These are phyloP conservation scores for Emmelina monodactyla DNA, from an alignment of 2,888 invertebrate genomes.

Conservation along the genomic window DNA sequence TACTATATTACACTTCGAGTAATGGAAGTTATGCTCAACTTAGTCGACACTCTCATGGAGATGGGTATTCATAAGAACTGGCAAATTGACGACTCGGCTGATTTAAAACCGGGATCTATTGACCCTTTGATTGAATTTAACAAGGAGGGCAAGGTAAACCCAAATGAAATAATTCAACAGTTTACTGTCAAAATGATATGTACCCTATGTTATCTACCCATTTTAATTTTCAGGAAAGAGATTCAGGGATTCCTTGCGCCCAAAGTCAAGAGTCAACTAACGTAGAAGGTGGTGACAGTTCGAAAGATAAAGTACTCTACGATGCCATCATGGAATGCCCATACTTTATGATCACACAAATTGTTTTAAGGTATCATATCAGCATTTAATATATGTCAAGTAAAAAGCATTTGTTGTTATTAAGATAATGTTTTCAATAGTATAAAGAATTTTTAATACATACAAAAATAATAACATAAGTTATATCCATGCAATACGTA, in stretches of 20 bases:
- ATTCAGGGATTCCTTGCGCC: constrained; percentile 52
- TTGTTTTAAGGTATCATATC: constrained; percentile 59
- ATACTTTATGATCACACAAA: constrained; percentile 78
- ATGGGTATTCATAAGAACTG: constrained; percentile 80
- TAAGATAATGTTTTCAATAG: too few relatives aligned
- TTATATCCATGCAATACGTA: background rate
- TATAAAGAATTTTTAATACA: background rate
- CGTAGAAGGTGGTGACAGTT: constrained; percentile 46
- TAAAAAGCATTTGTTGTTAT: too few relatives aligned
- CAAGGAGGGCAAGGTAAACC: constrained; percentile 32
- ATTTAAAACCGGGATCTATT: constrained; percentile 41
- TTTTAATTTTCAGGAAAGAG: constrained; percentile 35
- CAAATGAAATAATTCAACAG: too few relatives aligned
- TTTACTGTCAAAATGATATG: background rate
- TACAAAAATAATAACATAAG: background rate
- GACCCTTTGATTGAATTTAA: constrained; percentile 45
- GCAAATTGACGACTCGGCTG: constrained; percentile 34
- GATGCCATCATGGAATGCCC: constrained; percentile 64
- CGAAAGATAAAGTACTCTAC: constrained; percentile 41
- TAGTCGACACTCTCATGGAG: constrained; percentile 91
- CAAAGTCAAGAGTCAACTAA: constrained; percentile 60
- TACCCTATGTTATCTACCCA: background rate
- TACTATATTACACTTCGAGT: constrained; percentile 86
- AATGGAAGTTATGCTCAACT: constrained; percentile 90
- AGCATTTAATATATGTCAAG: too few relatives aligned